Conservation (phyloP, 1,140 invertebrate species). For the Araneus ventricosus region DNA sequence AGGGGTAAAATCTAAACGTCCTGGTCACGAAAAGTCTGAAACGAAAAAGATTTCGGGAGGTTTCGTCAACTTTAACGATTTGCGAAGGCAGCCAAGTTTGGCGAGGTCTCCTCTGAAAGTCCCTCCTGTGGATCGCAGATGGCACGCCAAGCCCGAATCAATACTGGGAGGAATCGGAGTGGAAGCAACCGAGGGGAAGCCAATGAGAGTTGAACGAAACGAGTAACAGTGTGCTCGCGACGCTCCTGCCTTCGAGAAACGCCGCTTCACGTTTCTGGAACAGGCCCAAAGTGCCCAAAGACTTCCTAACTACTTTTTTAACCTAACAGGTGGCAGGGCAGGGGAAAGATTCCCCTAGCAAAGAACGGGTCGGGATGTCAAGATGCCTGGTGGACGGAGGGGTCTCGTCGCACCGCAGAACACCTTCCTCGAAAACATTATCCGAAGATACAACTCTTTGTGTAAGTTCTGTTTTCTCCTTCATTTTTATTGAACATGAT, state of each 20-base stretch:
- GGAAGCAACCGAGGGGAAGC: slow-evolving; percentile 6
- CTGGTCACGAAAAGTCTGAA: slow-evolving; percentile 48
- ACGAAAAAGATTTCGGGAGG: slow-evolving; percentile 10
- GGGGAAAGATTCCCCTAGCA: slow-evolving; percentile 68
- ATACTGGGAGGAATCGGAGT: slow-evolving; percentile 30
- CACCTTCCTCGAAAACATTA: slow-evolving; percentile 99
- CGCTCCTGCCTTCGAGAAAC: neutral
- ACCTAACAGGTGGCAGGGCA: slow-evolving; percentile 63
- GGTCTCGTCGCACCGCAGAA: slow-evolving; percentile 99
- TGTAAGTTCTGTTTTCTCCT: slow-evolving; percentile 87
- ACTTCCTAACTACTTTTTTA: slow-evolving; percentile 17
- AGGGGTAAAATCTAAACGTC: slow-evolving; percentile 22
- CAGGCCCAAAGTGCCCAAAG: slow-evolving; percentile 20
- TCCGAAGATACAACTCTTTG: slow-evolving; percentile 97
- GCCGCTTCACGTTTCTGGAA: slow-evolving; percentile 29
- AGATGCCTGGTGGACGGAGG: slow-evolving; percentile 96
- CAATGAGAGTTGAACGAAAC: slow-evolving; percentile 22
- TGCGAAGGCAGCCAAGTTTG: slow-evolving; percentile 42
- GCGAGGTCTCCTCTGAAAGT: neutral
- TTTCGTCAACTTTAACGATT: neutral
- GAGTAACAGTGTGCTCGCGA: slow-evolving; percentile 1
- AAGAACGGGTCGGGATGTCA: slow-evolving; percentile 79
- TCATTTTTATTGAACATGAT: neutral
- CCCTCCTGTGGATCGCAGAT: neutral
- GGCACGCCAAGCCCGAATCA: slow-evolving; percentile 37